Percentiles rank a stretch among this genome's conserved stretches.
These are phyloP conservation scores for Tenualosa ilisha DNA, from an alignment of 2,797 vertebrate genomes.

Conservation along the genomic window DNA sequence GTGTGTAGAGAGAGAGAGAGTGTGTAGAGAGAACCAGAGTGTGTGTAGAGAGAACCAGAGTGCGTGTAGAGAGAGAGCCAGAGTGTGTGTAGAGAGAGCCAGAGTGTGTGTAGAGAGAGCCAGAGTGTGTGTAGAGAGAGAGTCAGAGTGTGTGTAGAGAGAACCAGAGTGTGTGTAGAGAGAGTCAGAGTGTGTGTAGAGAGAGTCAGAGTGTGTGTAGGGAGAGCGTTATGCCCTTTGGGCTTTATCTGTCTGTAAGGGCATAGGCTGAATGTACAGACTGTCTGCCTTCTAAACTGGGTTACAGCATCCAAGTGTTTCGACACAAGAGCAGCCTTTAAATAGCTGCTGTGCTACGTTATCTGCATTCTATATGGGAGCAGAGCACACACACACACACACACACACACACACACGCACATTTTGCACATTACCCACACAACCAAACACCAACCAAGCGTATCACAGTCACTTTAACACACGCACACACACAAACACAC, in stretches of 20 bases:
- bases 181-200: slow-evolving; percentile 42
- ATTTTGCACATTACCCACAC: not conserved
- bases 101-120: too few species aligned
- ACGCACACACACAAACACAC: slow-evolving; percentile 21
- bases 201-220: slow-evolving; percentile 51
- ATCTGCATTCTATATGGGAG: slow-evolving; percentile 24
- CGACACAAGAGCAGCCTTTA: slow-evolving; percentile 52
- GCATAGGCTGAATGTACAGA: slow-evolving; percentile 33
- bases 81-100: too few species aligned
- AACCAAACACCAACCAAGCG: not conserved
- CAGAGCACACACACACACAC: slow-evolving; percentile 40
- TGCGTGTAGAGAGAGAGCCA: too few species aligned
- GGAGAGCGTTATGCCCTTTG: not conserved
- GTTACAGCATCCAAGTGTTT: slow-evolving; percentile 44
- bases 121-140: too few species aligned
- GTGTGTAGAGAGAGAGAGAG: too few species aligned
- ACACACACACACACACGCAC: slow-evolving; percentile 34
- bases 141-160: too few species aligned
- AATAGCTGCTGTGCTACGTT: slow-evolving; percentile 52
- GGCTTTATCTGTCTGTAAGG: slow-evolving; percentile 21
- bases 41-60: too few species aligned
- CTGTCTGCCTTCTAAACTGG: slow-evolving; percentile 43
- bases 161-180: slow-evolving; percentile 30
- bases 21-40: too few species aligned
- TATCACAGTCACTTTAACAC: slow-evolving; percentile 17